Conservation (phyloP, 2,113 vertebrate genomes). For the Erythrocebus patas region DNA sequence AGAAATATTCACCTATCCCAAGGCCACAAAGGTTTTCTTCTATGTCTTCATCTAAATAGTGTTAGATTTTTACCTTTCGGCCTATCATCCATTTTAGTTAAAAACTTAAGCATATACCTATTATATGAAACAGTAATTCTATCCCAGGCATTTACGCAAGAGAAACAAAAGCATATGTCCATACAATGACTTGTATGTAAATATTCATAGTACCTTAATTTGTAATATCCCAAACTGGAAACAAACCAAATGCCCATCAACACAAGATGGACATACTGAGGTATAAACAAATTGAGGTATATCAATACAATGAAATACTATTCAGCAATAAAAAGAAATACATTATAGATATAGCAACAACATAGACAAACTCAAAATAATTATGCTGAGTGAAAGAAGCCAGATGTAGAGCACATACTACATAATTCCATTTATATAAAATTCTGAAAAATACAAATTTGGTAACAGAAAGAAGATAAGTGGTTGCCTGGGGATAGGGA, state of each 20-base stretch:
- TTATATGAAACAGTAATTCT: background rate
- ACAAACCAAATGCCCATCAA: background rate
- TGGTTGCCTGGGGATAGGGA: background rate
- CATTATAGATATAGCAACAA: background rate
- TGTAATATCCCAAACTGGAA: background rate
- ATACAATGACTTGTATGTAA: background rate
- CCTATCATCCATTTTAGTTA: conserved; percentile 4
- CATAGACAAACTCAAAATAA: background rate
- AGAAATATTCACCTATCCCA: background rate
- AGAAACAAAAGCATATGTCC: background rate
- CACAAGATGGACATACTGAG: background rate
- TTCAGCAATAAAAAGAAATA: conserved; percentile 4
- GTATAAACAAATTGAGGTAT: conserved; percentile 8
- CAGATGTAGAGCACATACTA: background rate
- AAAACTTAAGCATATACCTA: background rate
- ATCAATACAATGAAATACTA: background rate
- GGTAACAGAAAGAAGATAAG: conserved; percentile 19
- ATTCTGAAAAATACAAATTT: background rate
- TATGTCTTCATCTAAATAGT: background rate
- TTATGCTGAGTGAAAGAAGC: background rate
- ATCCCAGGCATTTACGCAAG: background rate
- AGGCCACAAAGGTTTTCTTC: background rate
- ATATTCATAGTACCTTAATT: background rate
- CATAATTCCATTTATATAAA: background rate
- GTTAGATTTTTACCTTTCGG: background rate